Conservation (phyloP, 2,888 invertebrate genomes). For the Epinotia demarniana region DNA sequence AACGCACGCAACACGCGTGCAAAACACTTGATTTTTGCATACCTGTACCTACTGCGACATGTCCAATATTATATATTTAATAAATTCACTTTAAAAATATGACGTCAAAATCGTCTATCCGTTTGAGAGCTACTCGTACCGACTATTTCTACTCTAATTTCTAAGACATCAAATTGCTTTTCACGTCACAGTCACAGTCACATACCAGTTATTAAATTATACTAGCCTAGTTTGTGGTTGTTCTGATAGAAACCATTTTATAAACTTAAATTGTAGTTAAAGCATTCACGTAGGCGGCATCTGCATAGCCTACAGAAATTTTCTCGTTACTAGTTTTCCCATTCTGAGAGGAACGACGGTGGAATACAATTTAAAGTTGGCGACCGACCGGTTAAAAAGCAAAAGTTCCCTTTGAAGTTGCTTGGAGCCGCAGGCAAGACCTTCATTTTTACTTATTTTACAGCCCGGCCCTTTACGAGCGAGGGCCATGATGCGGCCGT, state of each 20-base stretch:
- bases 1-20: background rate
- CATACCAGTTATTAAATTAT: too few relatives aligned
- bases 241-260: conserved; percentile 33
- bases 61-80: too few relatives aligned
- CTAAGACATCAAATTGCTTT: too few relatives aligned
- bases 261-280: conserved; percentile 39
- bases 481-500: conserved; percentile 68
- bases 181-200: too few relatives aligned
- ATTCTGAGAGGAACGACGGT: conserved; percentile 65
- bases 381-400: conserved; percentile 79
- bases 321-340: conserved; percentile 72
- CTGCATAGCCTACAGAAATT: conserved; percentile 53
- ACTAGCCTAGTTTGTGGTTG: background rate
- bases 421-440: conserved; percentile 64
- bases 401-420: conserved; percentile 77
- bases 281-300: conserved; percentile 35
- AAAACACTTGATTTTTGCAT: background rate
- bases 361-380: conserved; percentile 81
- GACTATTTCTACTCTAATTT: too few relatives aligned
- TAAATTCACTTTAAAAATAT: too few relatives aligned
- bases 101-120: too few relatives aligned
- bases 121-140: too few relatives aligned
- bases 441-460: conserved; percentile 77
- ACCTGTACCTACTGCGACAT: background rate
- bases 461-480: conserved; percentile 70